phyloP scores from a whole-genome alignment of 1,140 invertebrate species.

The Hylaeus volcanicus region DNA sequence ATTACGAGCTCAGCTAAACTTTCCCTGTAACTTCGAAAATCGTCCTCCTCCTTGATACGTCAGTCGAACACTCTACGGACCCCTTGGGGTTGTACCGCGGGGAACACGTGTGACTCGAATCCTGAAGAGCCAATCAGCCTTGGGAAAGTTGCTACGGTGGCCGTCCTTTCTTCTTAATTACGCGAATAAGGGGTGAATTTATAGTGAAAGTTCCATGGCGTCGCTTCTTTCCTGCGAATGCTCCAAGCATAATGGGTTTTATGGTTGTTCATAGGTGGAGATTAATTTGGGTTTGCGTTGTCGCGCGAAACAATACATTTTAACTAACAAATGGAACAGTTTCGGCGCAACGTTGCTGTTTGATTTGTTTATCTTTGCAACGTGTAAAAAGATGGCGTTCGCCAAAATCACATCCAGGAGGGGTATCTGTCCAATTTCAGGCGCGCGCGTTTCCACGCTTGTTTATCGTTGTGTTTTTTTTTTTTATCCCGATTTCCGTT shows the following conservation, averaged over 20 bases:
- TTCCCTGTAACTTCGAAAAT: constrained; percentile 22
- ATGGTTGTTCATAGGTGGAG: no score
- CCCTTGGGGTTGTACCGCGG: constrained; percentile 10
- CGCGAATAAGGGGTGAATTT: not conserved
- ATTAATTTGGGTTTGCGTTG: no score
- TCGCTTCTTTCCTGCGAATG: not conserved
- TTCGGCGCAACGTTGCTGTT: no score
- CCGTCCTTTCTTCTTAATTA: constrained; percentile 39
- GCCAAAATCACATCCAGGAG: constrained; percentile 19
- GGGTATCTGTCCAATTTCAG: constrained; percentile 19
- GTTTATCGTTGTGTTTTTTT: not conserved
- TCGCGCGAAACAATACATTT: no score
- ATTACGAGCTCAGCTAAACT: not conserved
- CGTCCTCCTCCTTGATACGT: constrained; percentile 13
- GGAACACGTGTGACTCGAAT: constrained; percentile 38
- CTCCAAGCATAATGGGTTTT: no score
- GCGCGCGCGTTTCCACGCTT: not conserved
- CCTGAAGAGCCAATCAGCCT: constrained; percentile 41
- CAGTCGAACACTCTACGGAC: constrained; percentile 23
- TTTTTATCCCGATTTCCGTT: not conserved
- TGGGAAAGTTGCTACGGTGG: constrained; percentile 23
- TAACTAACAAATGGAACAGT: no score
- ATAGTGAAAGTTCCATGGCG: not conserved
- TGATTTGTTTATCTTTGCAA: not conserved
- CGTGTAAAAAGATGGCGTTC: no score